Evolutionary conservation across 1,140 invertebrate genomes (phyloP).

Genomic region (Trachymyrmex cornetzi): DNA sequence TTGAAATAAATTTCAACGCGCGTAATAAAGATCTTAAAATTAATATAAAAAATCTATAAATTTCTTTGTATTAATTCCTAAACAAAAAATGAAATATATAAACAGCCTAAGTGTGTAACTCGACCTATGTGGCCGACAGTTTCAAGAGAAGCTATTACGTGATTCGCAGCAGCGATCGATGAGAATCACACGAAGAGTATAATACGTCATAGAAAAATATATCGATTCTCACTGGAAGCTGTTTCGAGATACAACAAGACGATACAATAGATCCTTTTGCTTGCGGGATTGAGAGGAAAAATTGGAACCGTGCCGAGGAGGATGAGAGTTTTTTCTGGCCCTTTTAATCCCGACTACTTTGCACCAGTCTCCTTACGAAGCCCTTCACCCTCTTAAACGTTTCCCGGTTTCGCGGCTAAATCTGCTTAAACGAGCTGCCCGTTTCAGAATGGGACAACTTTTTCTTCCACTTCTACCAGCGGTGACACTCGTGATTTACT

Average conservation of each 20-base stretch:
- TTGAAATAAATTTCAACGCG: not conserved
- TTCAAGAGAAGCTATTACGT: slow-evolving; percentile 23
- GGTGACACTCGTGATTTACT: slow-evolving; percentile 65
- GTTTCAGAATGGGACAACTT: slow-evolving; percentile 63
- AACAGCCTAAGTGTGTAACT: not conserved
- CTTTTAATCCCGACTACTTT: slow-evolving; percentile 71
- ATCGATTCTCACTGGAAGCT: slow-evolving; percentile 49
- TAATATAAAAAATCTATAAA: not conserved
- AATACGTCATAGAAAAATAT: slow-evolving; percentile 61
- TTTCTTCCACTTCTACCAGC: slow-evolving; percentile 31
- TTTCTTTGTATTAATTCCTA: not conserved
- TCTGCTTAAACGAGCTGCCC: slow-evolving; percentile 72
- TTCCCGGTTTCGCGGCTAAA: slow-evolving; percentile 75
- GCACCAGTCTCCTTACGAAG: slow-evolving; percentile 63
- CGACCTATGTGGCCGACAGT: not conserved
- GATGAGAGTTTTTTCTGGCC: slow-evolving; percentile 59
- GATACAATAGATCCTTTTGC: slow-evolving; percentile 59
- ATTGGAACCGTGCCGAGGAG: slow-evolving; percentile 49
- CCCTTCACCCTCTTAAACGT: slow-evolving; percentile 74
- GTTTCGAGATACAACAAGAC: slow-evolving; percentile 17
- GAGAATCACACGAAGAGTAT: slow-evolving; percentile 8
- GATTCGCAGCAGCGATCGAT: slow-evolving; percentile 31
- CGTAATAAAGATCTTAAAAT: not conserved
- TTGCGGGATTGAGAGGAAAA: slow-evolving; percentile 44
- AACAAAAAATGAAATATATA: not conserved